phyloP scores from a whole-genome alignment of 2,888 invertebrate species.

The Drosophila quinaria region DNA sequence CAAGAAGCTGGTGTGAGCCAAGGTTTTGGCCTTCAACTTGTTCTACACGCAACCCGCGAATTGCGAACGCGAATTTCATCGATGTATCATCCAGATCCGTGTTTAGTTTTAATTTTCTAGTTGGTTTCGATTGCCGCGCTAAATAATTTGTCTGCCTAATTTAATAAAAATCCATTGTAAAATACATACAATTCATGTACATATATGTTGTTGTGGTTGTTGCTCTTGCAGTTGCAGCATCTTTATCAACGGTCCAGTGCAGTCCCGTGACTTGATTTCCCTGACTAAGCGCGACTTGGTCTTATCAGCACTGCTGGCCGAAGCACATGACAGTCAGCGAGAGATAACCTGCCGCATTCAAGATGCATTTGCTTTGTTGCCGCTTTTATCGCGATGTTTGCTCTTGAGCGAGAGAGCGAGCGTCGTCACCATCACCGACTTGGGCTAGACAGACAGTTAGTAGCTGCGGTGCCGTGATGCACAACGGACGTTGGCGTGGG shows the following conservation, averaged over 20 bases:
- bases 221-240: slow-evolving; percentile 19
- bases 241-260: slow-evolving; percentile 54
- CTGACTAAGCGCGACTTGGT: slow-evolving; percentile 57
- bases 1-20: slow-evolving; percentile 93
- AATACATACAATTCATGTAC: slow-evolving; percentile 39
- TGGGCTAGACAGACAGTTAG: slow-evolving; percentile 35
- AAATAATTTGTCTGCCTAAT: slow-evolving; percentile 67
- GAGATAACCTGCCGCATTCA: slow-evolving; percentile 63
- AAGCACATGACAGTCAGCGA: slow-evolving; percentile 51
- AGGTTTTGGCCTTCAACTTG: slow-evolving; percentile 34
- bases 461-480: slow-evolving; percentile 46
- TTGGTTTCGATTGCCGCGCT: slow-evolving; percentile 50
- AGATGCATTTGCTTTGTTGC: slow-evolving; percentile 40
- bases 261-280: slow-evolving; percentile 70
- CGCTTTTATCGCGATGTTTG: slow-evolving; percentile 70
- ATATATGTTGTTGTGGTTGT: not conserved
- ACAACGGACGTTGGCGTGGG: slow-evolving; percentile 51
- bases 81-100: slow-evolving; percentile 57
- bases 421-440: slow-evolving; percentile 14
- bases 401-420: slow-evolving; percentile 41
- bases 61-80: slow-evolving; percentile 64
- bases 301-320: slow-evolving; percentile 53
- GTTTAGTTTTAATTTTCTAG: slow-evolving; percentile 66
- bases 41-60: slow-evolving; percentile 37
- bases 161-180: slow-evolving; percentile 78